A percentile compares a stretch with the other conserved stretches of the same genome.
phyloP scores from a whole-genome alignment of 2,113 vertebrate species.

The Pelmatolapia mariae region DNA sequence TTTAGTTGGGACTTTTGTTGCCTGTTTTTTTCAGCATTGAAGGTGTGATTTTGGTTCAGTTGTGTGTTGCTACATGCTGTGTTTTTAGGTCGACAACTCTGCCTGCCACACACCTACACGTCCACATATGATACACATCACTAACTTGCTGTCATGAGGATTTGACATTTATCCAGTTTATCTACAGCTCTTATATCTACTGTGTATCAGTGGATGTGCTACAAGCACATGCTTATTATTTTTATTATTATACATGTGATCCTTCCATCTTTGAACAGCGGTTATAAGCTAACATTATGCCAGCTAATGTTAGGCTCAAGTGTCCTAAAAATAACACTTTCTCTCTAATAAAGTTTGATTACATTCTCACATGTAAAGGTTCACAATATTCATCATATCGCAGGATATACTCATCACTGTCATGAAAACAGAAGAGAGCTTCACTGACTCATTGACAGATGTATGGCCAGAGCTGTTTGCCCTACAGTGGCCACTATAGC shows the following conservation, averaged over 20 bases:
- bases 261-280: background rate
- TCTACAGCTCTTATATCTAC: background rate
- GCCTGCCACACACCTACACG: background rate
- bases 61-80: background rate
- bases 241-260: background rate
- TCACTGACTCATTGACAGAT: background rate
- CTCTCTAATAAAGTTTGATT: background rate
- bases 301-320: background rate
- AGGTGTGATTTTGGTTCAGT: background rate
- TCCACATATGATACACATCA: background rate
- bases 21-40: background rate
- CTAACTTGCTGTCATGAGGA: background rate
- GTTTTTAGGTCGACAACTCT: background rate
- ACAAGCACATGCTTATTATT: background rate
- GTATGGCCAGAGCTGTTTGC: background rate
- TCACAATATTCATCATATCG: background rate
- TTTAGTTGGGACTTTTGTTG: background rate
- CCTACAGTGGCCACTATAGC: background rate
- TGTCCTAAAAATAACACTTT: background rate
- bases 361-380: background rate
- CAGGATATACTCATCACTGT: background rate
- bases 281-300: background rate
- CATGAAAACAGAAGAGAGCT: background rate
- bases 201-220: background rate
- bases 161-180: background rate